Conservation (phyloP, 2,113 vertebrate species). For the Silurus meridionalis region DNA sequence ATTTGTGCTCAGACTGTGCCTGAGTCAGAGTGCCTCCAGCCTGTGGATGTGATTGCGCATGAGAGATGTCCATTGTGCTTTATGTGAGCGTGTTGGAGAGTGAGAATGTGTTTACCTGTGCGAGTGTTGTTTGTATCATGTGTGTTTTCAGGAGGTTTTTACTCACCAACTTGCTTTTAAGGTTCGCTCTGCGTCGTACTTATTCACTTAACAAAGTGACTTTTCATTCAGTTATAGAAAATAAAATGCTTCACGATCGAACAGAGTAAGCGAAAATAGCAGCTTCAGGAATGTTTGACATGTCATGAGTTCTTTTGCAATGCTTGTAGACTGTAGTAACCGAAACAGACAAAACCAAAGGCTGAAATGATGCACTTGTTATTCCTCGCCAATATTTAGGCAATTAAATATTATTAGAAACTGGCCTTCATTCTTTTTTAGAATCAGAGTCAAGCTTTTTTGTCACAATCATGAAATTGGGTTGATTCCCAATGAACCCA, state of each 20-base stretch:
- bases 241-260: not conserved
- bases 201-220: not conserved
- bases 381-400: not conserved
- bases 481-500: not conserved
- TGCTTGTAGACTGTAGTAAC: not conserved
- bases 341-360: not conserved
- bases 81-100: conserved; percentile 34
- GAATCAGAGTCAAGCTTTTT: not conserved
- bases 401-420: not conserved
- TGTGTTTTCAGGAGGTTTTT: not conserved
- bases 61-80: conserved; percentile 37
- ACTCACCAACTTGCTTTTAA: not conserved
- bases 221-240: not conserved
- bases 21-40: conserved; percentile 41
- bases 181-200: not conserved
- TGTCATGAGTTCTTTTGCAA: not conserved
- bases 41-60: not conserved
- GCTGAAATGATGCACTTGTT: not conserved
- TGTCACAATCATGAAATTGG: not conserved
- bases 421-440: not conserved
- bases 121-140: not conserved
- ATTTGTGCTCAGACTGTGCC: conserved; percentile 55
- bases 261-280: not conserved
- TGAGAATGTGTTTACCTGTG: conserved; percentile 17
- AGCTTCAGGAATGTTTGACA: not conserved